Evolutionary conservation across 2,113 vertebrate species (phyloP), one percentile per base, ranked within the genome.

Genomic region (Ornithorhynchus anatinus): DNA sequence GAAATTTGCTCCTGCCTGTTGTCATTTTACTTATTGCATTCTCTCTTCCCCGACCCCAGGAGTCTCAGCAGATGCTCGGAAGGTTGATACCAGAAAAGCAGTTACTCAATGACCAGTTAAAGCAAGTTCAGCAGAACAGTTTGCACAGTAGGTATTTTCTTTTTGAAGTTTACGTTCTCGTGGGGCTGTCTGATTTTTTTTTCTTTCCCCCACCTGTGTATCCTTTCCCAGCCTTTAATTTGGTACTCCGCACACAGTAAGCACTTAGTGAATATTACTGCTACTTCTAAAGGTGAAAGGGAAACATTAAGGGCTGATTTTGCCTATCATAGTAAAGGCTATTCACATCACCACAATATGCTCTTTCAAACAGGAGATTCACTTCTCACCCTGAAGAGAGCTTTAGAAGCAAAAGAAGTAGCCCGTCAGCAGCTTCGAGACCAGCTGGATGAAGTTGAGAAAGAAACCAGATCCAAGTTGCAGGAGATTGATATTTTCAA

Each of bases 401-500:
- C 96, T 5, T 87, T 99, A 77, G 96, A 98, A 85, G 94, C 94
- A 73, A 99, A 98, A 90, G 97, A 98, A 72, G 69, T 88, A 17
- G 93, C 93, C 48, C 92, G 96, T 60, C 95, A 97, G 79, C 94
- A 96, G 84, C 95, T 99, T 39, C 91, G 93, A 79, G 96, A 98
- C 3, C 96, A 99, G 79, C 92, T 99, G 42, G 96, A 98, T 43
- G 91, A 95, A 32, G 96, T 99, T 74, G 97, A 99, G 87, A 96
- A 92, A 69, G 98, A 99, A 89, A 99, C 97, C 0, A 91, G 96
- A 58, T 95, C 95, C 25, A 98, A 98, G 48, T 95, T 99, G 60
- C 94, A 98, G 77, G 98, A 99, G 79, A 99, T 99, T 47, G 98
- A 99, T 48, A 93, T 96, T 54, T 99, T 99, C 90, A 99, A 98